These are phyloP conservation scores for Pristionchus maxplancki DNA, from an alignment of 2,888 invertebrate species.

Conservation along the genomic window DNA sequence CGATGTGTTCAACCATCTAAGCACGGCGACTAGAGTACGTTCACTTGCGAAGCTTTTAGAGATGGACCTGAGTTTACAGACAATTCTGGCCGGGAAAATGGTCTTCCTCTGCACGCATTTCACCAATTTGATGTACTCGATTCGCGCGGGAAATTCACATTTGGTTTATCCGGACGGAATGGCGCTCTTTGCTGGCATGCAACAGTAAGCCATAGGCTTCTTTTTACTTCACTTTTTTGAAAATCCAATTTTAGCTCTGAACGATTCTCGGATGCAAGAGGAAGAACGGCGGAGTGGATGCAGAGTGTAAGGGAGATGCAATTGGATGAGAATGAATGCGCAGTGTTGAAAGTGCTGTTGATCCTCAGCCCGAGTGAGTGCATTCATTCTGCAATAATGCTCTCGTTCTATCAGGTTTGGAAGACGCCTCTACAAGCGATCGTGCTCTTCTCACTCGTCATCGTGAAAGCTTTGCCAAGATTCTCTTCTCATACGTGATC, in stretches of 20 bases:
- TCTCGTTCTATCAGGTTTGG: not conserved
- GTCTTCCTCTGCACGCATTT: not conserved
- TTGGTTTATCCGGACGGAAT: not conserved
- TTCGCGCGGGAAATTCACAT: not conserved
- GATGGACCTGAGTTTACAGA: not conserved
- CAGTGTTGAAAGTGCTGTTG: not conserved
- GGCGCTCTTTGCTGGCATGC: not conserved
- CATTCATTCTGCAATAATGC: not conserved
- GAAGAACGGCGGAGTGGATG: not conserved
- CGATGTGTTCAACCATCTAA: not conserved
- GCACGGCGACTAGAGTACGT: not conserved
- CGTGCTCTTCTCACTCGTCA: not conserved
- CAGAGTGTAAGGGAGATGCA: not conserved
- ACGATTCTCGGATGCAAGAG: not conserved
- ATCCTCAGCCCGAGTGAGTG: constrained; percentile 15
- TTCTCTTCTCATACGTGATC: constrained; percentile 4
- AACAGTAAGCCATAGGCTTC: not conserved
- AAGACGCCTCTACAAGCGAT: not conserved
- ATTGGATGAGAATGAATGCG: not conserved
- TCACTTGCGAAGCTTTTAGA: not conserved
- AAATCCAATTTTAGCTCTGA: not conserved
- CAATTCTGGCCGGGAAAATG: not conserved
- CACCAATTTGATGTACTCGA: not conserved
- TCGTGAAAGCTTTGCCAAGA: not conserved
- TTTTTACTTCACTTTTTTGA: not conserved